Base-by-base conservation (phyloP, 2,888 invertebrate species). In the Ochropleura leucogaster region DNA sequence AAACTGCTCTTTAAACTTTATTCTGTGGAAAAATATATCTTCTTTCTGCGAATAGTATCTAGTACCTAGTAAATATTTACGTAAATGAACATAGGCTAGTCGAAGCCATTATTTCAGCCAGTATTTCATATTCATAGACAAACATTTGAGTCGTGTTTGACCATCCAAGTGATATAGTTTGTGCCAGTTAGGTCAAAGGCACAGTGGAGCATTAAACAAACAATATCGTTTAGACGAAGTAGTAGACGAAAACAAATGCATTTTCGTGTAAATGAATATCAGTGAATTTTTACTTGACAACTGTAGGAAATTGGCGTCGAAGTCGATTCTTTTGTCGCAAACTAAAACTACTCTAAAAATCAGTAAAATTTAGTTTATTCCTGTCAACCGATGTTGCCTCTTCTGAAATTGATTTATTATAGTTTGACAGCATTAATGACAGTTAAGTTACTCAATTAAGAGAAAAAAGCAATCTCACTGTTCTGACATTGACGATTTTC, bases 101-200 rank as follows among this genome's bases (percentile, higher is more conserved):
- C n/a, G 0, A 12, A 44, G 10, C 42, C 12, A 53, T 42, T 3
- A 30, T 30, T 30, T 30, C 30, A 30, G 30, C 30, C 30, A 30
- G 30, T 55, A 42, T 63, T 66, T 53, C 30, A 44, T 30, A 60
- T 49, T 59, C 42, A 30, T 55, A 64, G 69, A 64, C 69, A 73
- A 69, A 79, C 46, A 57, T 62, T 76, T 47, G 51, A 20, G 14
- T 44, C 10, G 42, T 51, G 44, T 80, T 71, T 71, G 64, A 71
- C 55, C 30, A 72, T 12, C 40, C 49, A 51, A 72, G 72, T 78
- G 68, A 51, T 40, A 49, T 55, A 51, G 71, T 59, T 10, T n/a
- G 14, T 81, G 47, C 59, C 53, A 49, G 63, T 68, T 57, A 20
- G 20, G 55, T 77, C 83, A 72, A 82, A 77, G 72, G 78, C 67